Base-by-base conservation (phyloP, 2,888 invertebrate genomes). In the Drosophila melanocephala region DNA sequence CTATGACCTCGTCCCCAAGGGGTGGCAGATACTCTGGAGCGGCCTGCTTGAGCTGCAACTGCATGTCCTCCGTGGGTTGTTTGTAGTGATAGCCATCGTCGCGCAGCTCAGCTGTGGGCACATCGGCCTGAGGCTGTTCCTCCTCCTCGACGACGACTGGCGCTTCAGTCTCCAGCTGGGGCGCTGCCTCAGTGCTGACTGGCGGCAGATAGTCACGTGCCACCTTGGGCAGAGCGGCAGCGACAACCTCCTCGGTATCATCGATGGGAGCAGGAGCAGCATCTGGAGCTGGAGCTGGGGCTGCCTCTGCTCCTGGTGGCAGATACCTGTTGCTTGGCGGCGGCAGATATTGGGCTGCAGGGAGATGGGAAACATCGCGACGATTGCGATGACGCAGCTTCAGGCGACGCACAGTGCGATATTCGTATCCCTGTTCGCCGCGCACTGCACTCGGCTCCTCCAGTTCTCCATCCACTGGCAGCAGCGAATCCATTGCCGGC, bases 31-130 rank as follows among this genome's bases (percentile, higher is more conserved):
- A 90, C 52, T 85, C 89, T 32, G 53, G 58, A 26, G 73, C 59
- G 0, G 79, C 84, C 35, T 84, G 78, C 58, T 71, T 75, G 7
- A 84, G 67, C 73, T 77, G 80, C 5, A 69, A 72, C 26, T 89
- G 83, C 76, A 74, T 61, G 73, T 75, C 59, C 68, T 76, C 83
- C 5, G 39, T 62, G 6, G 92, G 92, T 67, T 87, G 86, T 62
- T 91, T 91, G 52, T 92, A 92, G 59, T 92, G 92, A 35, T 92
- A 92, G 59, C 92, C 92, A 68, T 92, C 92, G 16, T 73, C 76
- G 22, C 84, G 77, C 19, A 92, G 64, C 35, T 88, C 70, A 0
- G 82, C 89, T 1, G 83, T 79, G 16, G 90, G 83, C 64, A 86
- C 83, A 68, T 87, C 87, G 7, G 79, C 87, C 7, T 81, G 83